Conservation (phyloP, 2,113 vertebrate species). For the Malaclemys terrapin region DNA sequence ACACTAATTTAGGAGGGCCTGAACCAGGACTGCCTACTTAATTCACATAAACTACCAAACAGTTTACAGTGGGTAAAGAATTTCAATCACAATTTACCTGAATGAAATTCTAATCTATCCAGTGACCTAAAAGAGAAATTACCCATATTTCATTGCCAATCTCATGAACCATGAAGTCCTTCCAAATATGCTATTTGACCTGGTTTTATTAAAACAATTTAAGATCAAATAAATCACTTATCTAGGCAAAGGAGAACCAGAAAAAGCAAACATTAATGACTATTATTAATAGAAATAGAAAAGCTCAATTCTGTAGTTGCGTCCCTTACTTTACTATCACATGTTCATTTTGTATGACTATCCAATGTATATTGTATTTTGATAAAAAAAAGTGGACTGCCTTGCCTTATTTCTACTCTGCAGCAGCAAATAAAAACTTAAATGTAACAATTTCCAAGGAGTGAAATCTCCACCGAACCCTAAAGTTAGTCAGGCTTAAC, state of each 20-base stretch:
- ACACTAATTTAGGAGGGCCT: not conserved
- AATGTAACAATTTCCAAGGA: not conserved
- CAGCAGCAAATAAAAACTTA: not conserved
- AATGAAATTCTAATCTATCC: not conserved
- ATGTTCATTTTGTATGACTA: accelerated
- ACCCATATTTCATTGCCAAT: not conserved
- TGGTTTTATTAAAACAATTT: not conserved
- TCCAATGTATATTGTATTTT: not conserved
- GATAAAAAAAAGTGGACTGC: not conserved
- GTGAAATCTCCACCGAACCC: not conserved
- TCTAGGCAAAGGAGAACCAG: not conserved
- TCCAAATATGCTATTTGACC: not conserved
- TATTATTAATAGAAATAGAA: not conserved
- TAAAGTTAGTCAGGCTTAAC: not conserved
- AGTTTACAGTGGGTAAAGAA: not conserved
- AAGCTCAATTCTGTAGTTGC: not conserved
- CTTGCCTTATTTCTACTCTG: not conserved
- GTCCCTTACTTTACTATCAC: not conserved
- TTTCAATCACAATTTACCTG: not conserved
- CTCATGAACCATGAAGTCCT: not conserved
- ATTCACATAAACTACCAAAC: not conserved
- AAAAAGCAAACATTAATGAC: not conserved
- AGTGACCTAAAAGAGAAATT: not conserved
- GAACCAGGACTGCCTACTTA: accelerated
- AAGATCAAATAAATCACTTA: not conserved